Conservation (phyloP, 2,797 vertebrate species). For the Oceanodroma leucorhoa region DNA sequence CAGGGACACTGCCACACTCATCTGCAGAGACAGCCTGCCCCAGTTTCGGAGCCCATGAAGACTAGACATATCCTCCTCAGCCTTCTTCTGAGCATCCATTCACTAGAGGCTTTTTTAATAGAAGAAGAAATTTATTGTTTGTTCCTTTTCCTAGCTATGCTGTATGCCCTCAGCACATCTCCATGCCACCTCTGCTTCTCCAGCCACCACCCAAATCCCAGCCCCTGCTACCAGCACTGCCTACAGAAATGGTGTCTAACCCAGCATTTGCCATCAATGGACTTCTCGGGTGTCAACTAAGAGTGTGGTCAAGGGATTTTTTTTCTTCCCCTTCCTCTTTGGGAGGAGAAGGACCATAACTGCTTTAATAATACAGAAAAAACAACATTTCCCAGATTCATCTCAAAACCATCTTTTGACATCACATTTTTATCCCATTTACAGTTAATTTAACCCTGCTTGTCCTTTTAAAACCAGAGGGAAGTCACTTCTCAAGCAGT, state of each 20-base stretch:
- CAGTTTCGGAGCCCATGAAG: rapidly evolving
- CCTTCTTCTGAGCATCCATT: neutral
- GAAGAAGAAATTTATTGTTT: too few relatives aligned
- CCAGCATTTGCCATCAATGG: neutral
- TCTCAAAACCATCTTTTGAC: neutral
- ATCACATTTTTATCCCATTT: neutral
- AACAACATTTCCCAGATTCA: neutral
- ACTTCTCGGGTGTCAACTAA: neutral
- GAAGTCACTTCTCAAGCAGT: neutral
- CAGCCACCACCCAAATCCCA: neutral
- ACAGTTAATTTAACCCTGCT: neutral
- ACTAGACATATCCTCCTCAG: neutral
- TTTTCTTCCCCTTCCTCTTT: too few relatives aligned
- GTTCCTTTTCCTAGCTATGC: neutral
- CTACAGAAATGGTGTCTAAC: neutral
- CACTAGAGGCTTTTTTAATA: neutral
- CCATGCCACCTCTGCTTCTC: neutral
- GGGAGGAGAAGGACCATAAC: neutral
- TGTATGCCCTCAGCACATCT: neutral
- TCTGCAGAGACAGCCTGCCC: neutral
- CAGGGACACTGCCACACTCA: neutral
- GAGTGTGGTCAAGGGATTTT: neutral
- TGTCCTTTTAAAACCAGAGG: neutral
- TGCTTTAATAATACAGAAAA: neutral
- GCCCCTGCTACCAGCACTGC: neutral